Conservation (phyloP, 2,797 vertebrate genomes). For the Phataginus tetradactyla region DNA sequence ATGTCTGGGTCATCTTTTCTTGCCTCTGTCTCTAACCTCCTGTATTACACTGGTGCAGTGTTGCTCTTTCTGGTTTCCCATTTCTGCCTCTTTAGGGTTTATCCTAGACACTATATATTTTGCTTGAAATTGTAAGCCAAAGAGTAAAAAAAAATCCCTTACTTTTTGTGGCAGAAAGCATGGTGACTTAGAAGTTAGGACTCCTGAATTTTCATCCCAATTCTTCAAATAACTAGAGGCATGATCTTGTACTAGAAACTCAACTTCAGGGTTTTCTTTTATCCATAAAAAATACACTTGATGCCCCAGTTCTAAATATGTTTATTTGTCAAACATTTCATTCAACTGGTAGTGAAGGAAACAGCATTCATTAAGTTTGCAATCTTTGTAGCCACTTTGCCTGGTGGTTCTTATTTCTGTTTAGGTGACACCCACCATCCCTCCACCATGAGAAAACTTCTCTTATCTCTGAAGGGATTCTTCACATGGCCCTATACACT, state of each 20-base stretch:
- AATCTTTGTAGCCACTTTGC: not conserved
- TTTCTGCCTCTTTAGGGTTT: not conserved
- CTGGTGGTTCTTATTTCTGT: not conserved
- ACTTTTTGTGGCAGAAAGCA: not conserved
- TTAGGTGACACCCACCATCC: not conserved
- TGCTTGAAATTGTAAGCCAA: not conserved
- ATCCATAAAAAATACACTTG: not conserved
- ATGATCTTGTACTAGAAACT: not conserved
- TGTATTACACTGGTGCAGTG: rapidly evolving
- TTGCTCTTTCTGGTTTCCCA: not conserved
- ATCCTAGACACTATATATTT: not conserved
- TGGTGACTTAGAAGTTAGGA: not conserved
- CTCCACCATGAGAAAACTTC: not conserved
- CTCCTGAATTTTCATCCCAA: not conserved
- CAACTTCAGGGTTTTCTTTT: not conserved
- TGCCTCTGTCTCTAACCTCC: not conserved
- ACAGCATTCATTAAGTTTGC: not conserved
- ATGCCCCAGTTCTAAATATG: not conserved
- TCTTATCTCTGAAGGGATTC: not conserved
- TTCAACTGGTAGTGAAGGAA: not conserved
- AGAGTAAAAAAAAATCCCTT: not conserved
- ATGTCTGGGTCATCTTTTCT: not conserved
- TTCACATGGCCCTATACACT: not conserved
- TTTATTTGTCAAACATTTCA: not conserved
- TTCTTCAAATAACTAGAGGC: not conserved